Conservation (phyloP, 2,797 vertebrate species). For the Trachops cirrhosus region DNA sequence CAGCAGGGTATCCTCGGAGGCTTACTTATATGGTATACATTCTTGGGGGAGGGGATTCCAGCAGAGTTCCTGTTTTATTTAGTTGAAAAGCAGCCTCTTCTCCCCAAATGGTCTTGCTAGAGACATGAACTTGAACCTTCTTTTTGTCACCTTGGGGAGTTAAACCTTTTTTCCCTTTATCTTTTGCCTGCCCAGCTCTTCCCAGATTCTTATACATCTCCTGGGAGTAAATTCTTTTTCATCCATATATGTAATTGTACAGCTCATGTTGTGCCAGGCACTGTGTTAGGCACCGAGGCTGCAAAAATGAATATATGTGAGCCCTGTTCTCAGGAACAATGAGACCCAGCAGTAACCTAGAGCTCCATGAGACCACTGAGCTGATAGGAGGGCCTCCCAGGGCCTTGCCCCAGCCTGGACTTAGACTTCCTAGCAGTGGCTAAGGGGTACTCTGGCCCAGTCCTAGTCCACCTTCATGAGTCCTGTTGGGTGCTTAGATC, state of each 20-base stretch:
- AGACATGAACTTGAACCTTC: background rate
- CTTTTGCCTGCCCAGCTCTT: background rate
- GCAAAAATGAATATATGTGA: rapidly evolving
- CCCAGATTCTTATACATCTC: background rate
- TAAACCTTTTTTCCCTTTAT: background rate
- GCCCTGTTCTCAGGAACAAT: background rate
- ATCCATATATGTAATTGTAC: rapidly evolving
- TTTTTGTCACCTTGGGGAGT: background rate
- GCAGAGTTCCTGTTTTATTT: background rate
- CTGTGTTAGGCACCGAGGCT: background rate
- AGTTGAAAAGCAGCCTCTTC: background rate
- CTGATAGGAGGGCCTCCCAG: background rate
- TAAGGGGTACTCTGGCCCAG: background rate
- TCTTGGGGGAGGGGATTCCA: background rate
- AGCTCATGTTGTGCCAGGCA: background rate
- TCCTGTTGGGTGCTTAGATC: background rate
- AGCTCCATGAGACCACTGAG: background rate
- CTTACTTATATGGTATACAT: background rate
- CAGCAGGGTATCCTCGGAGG: background rate
- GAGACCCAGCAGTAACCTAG: background rate
- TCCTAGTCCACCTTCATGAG: background rate
- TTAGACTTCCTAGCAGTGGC: background rate
- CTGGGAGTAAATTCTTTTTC: background rate
- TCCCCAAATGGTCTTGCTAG: background rate
- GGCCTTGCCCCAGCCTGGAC: background rate